phyloP scores from a whole-genome alignment of 1,140 invertebrate species.

The Aphis craccivora region DNA sequence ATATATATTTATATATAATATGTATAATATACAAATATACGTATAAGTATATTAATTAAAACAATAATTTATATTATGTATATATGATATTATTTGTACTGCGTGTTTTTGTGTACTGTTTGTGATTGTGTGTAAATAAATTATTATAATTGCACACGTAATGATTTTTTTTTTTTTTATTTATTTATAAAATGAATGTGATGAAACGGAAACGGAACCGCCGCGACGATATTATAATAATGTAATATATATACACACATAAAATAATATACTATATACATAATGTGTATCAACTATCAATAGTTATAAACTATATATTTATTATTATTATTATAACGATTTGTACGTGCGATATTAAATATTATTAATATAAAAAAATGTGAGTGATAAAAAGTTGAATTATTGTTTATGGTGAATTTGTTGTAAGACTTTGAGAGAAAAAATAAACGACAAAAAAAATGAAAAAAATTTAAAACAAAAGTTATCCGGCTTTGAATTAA shows the following conservation, averaged over 20 bases:
- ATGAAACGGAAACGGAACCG: conserved; percentile 34
- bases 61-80: conserved; percentile 4
- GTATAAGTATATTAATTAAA: conserved; percentile 22
- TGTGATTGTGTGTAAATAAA: conserved; percentile 57
- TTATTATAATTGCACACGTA: conserved; percentile 45
- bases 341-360: conserved; percentile 36
- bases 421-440: conserved; percentile 49
- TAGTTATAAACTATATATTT: conserved; percentile 28
- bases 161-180: conserved; percentile 39
- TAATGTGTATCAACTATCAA: conserved; percentile 22
- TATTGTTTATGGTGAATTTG: conserved; percentile 49
- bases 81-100: conserved; percentile 51
- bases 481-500: not conserved
- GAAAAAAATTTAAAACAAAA: conserved; percentile 1
- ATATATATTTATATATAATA: no score
- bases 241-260: conserved; percentile 24
- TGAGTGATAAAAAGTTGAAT: conserved; percentile 50
- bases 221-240: conserved; percentile 8
- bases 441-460: conserved; percentile 36
- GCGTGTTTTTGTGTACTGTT: conserved; percentile 50
- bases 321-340: conserved; percentile 32
- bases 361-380: not conserved
- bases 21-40: not conserved
- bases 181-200: conserved; percentile 29
- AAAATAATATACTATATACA: conserved; percentile 38